phyloP scores from a whole-genome alignment of 2,797 vertebrate genomes.

The Micrastur ruficollis region DNA sequence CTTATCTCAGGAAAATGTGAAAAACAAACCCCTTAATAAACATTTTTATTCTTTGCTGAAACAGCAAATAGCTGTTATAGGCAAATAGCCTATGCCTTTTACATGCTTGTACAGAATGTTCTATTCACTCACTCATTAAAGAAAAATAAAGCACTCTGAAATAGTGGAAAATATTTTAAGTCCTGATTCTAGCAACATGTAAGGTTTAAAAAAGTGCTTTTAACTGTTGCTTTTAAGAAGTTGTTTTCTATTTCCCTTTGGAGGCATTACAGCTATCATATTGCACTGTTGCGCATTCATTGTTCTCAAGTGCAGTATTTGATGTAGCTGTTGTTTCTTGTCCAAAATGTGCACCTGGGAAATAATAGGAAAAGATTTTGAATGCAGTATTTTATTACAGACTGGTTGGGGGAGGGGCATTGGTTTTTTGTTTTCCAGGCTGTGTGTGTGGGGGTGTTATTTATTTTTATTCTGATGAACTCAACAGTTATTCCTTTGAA shows the following conservation, averaged over 20 bases:
- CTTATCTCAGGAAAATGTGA: background rate
- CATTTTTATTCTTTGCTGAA: background rate
- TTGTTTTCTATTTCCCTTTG: background rate
- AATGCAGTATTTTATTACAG: background rate
- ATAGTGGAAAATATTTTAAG: background rate
- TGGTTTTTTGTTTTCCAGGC: background rate
- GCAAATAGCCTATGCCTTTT: background rate
- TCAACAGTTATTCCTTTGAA: background rate
- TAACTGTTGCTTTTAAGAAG: background rate
- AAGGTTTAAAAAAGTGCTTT: background rate
- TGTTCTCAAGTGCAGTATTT: background rate
- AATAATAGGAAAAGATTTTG: background rate
- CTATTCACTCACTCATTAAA: constrained; percentile 29
- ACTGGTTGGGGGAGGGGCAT: background rate
- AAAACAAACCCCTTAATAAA: background rate
- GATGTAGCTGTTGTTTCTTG: background rate
- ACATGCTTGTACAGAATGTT: background rate
- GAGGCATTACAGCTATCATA: background rate
- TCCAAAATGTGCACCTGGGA: background rate
- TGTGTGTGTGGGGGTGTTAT: too few species aligned
- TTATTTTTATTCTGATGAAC: too few species aligned
- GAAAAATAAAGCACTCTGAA: constrained; percentile 16
- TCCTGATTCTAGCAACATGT: background rate
- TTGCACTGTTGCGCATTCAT: background rate
- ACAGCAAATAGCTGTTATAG: too few species aligned